A percentile compares a stretch with the other conserved stretches of the same genome.
These are phyloP conservation scores for Scytalopus superciliaris DNA, from an alignment of 2,113 vertebrate species.

Conservation along the genomic window DNA sequence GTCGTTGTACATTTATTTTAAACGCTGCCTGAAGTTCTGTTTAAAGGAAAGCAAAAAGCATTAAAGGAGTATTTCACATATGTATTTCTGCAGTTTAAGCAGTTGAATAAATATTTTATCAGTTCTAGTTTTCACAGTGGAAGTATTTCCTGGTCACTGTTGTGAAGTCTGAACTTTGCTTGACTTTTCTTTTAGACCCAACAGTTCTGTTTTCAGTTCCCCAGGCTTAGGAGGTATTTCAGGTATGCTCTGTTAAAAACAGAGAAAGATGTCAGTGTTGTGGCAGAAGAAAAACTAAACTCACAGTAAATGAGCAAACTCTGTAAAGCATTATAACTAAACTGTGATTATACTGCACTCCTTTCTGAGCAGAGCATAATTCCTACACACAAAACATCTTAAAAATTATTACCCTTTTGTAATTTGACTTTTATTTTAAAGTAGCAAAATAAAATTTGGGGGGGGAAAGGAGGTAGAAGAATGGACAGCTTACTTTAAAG, in stretches of 20 bases:
- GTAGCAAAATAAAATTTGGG: background rate
- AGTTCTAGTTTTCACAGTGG: background rate
- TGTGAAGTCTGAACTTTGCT: slow-evolving; percentile 25
- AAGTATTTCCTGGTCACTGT: background rate
- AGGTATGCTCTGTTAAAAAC: slow-evolving; percentile 83
- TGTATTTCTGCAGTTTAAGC: background rate
- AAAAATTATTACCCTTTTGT: background rate
- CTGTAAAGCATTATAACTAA: background rate
- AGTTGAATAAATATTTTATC: background rate
- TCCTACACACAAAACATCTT: background rate
- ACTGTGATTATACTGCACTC: background rate
- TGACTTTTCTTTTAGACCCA: slow-evolving; percentile 76
- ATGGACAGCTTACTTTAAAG: accelerated
- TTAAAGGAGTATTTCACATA: background rate
- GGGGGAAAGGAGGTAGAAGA: background rate
- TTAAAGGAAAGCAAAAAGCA: background rate
- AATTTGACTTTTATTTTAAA: background rate
- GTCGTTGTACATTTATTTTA: background rate
- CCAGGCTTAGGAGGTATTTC: slow-evolving; percentile 90
- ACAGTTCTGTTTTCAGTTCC: slow-evolving; percentile 88
- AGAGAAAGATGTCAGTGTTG: background rate
- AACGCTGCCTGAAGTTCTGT: background rate
- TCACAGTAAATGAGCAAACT: background rate
- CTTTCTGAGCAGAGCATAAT: background rate
- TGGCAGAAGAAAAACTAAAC: background rate